Evolutionary conservation across 2,113 vertebrate genomes (phyloP).

Genomic region (Daboia siamensis): DNA sequence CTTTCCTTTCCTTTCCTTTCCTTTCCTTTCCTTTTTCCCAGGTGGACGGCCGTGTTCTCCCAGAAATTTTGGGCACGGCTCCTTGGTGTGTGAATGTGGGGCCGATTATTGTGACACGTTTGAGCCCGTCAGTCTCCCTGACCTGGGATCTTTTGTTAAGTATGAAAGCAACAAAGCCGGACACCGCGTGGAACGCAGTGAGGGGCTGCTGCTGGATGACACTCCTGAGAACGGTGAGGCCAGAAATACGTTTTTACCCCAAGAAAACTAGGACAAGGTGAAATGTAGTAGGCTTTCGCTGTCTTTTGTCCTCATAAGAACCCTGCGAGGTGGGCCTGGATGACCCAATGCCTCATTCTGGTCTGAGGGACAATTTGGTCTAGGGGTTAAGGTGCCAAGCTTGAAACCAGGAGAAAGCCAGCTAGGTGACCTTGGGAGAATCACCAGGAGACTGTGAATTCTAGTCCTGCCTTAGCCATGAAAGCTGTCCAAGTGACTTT

Average conservation of each 20-base stretch:
- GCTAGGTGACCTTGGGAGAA: no score
- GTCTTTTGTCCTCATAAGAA: neutral
- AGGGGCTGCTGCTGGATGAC: constrained; percentile 61
- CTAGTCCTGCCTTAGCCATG: rapidly evolving
- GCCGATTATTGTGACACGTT: constrained; percentile 80
- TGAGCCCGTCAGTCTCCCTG: constrained; percentile 63
- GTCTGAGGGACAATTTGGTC: neutral
- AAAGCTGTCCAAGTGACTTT: neutral
- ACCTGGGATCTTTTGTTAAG: constrained; percentile 67
- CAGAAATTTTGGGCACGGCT: constrained; percentile 76
- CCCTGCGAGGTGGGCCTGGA: neutral
- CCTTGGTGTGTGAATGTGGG: constrained; percentile 84
- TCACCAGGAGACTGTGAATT: neutral
- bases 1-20: neutral
- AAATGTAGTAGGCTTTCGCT: neutral
- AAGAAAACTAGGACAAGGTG: neutral
- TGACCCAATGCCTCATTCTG: neutral
- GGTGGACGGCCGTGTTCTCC: constrained; percentile 68
- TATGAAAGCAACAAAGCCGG: constrained; percentile 77
- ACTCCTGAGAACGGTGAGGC: constrained; percentile 63
- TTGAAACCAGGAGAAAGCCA: neutral
- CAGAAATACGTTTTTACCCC: neutral
- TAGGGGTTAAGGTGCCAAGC: neutral
- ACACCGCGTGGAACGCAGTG: constrained; percentile 69
- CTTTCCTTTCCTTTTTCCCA: neutral